Base-by-base conservation (phyloP, 2,888 invertebrate genomes). In the Sphaerophoria rueppellii region DNA sequence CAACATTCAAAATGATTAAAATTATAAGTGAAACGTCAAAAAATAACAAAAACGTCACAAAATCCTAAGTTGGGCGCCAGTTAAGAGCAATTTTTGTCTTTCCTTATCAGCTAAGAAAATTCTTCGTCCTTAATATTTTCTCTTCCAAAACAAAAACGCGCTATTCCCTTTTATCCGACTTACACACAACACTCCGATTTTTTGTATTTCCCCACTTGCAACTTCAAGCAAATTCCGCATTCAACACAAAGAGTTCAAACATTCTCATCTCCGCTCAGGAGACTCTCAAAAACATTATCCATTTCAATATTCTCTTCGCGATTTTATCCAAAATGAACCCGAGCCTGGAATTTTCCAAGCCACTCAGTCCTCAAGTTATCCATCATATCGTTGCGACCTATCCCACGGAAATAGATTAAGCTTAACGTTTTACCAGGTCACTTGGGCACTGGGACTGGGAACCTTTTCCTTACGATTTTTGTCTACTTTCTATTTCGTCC, bases 371-470 rank as follows among this genome's bases (percentile, higher is more conserved):
- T 55, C 79, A 58, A 54, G 1, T 71, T 82, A 82, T 78, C 79
- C 79, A 60, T 12, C 16, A 35, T 16, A 60, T 54, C 71, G 60
- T 74, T 67, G 71, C 79, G 82, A 83, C 82, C 79, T 83, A 83
- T 67, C 74, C 75, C 50, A 83, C 79, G 54, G 60, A 75, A 79
- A 79, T 79, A 79, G 82, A 79, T 79, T 82, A 43, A 71, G 70
- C 74, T 79, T 74, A 48, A 70, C 71, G 32, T 79, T 74, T 79
- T 35, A 83, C 79, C 82, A 79, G 82, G 82, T 83, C 82, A 83
- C 79, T 83, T 79, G 82, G 79, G 74, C 82, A 79, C 60, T 50
- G 71, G 67, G 74, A 79, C 60, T 50, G 71, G 67, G 74, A 24
- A 24, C 24, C 24, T 1, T 24, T 48, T 34, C 43, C 63, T 65